Evolutionary conservation across 2,797 vertebrate genomes (phyloP).

Genomic region (Astyanax mexicanus): DNA sequence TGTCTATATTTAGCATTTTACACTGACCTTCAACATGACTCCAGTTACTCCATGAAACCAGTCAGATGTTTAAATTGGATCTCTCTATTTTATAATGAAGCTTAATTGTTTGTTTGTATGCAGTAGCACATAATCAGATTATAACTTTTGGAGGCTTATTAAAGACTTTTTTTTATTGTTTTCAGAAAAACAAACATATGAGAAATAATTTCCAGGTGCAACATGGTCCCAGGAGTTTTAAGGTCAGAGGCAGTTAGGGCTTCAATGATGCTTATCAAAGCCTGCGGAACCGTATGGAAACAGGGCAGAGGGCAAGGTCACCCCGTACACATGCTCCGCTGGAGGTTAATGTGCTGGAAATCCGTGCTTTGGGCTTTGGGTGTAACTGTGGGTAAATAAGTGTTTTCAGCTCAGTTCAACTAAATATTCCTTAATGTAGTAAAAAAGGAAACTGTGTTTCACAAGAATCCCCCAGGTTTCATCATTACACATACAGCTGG

Average conservation of each 20-base stretch:
- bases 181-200: neutral
- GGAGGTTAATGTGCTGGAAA: constrained; percentile 72
- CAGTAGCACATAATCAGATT: neutral
- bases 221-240: constrained; percentile 1
- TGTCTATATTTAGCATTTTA: no score
- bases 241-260: constrained; percentile 46
- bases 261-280: constrained; percentile 65
- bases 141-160: neutral
- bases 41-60: no score
- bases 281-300: constrained; percentile 43
- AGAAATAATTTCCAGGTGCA: constrained; percentile 1
- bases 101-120: no score
- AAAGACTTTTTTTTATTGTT: no score
- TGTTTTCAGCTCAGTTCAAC: neutral
- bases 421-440: constrained; percentile 2
- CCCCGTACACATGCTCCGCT: constrained; percentile 58
- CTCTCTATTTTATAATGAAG: no score
- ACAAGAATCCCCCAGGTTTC: neutral
- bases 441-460: neutral
- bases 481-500: neutral
- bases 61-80: no score
- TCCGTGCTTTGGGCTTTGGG: constrained; percentile 53
- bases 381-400: neutral
- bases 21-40: no score
- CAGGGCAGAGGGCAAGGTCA: constrained; percentile 48